Base-by-base conservation (phyloP, 2,797 vertebrate species). In the Hafferia zeledoni region DNA sequence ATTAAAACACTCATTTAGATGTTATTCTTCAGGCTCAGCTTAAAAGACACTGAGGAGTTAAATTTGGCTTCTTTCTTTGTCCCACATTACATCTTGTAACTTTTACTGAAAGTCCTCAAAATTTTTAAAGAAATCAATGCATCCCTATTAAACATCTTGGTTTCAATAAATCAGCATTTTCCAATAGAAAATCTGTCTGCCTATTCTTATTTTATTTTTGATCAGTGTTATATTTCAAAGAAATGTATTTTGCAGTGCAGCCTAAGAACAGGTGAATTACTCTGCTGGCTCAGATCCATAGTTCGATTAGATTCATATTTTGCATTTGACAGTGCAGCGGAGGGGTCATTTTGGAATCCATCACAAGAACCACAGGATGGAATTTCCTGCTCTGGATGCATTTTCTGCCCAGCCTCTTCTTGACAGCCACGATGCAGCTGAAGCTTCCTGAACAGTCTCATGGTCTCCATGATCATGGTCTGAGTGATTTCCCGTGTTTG, bases 171-270 rank as follows among this genome's bases (percentile, higher is more conserved):
- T 95, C 96, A 94, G 77, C 67, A 61, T 95, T 94, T 95, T 96
- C 85, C 94, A 91, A 94, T 93, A 95, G 91, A 90, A 90, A 76
- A 91, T 72, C 90, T 91, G 70, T 90, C 90, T 96, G 72, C 90
- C 88, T 91, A 91, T 96, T 96, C 93, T 94, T 95, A 92, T 83
- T 96, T 96, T 94, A 87, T 88, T 95, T 94, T 94, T 93, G 93
- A 88, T 90, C 90, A 92, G 88, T 55, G 67, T 94, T 96, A 59
- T 95, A 95, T 95, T 95, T 96, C 96, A 96, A 91, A 87, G 68
- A 44, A 95, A 95, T 77, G 83, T 83, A 55, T 92, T 94, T 95
- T 77, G 75, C 83, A 78, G 52, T 33, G 44, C 82, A 92, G 84
- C 56, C 63, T 82, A 52, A 90, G 93, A 89, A 64, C 93, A 95